Base-by-base conservation (phyloP, 2,888 invertebrate species). In the Acronicta aceris region DNA sequence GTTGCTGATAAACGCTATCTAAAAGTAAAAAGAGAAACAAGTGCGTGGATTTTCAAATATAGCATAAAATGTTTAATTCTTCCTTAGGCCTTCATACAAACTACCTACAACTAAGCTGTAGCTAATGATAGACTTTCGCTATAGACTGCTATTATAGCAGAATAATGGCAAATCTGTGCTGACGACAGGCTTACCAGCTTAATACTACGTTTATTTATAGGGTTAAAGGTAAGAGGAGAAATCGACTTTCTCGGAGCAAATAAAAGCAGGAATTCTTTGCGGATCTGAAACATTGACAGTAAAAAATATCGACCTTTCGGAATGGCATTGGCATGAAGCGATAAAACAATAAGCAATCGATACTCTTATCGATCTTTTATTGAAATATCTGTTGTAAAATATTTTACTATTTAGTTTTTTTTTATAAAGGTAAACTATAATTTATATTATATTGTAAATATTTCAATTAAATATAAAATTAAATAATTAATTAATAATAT, bases 341-440 rank as follows among this genome's bases (percentile, higher is more conserved):
- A 83, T 85, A 84, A 84, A 83, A 86, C 82, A 85, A 84, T 78
- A 76, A 79, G 79, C 81, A 78, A 78, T 81, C 78, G 78, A 83
- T 82, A 83, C 78, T 71, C 79, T 79, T 75, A n/a, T n/a, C n/a
- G n/a, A 33, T 33, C 33, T 33, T 33, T 33, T 33, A 33, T 33
- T 33, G 5, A 33, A 33, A 33, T 5, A 2, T 4, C 33, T 4
- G 33, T 12, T 30, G 9, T 9, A 9, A 30, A 30, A 30, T 5
- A 30, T 30, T 30, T 30, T 30, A 27, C 27, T 27, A 27, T 27
- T 10, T 6, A 9, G 10, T 1, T 1, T 10, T 10, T 10, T 30
- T 30, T 30, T 4, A 2, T 30, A 30, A 30, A 1, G 9, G 30
- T 10, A 30, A 30, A 30, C 10, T 30, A 30, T 4, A 25, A 25